phyloP scores from a whole-genome alignment of 2,888 invertebrate genomes.

The Brachypalpus laphriformis region DNA sequence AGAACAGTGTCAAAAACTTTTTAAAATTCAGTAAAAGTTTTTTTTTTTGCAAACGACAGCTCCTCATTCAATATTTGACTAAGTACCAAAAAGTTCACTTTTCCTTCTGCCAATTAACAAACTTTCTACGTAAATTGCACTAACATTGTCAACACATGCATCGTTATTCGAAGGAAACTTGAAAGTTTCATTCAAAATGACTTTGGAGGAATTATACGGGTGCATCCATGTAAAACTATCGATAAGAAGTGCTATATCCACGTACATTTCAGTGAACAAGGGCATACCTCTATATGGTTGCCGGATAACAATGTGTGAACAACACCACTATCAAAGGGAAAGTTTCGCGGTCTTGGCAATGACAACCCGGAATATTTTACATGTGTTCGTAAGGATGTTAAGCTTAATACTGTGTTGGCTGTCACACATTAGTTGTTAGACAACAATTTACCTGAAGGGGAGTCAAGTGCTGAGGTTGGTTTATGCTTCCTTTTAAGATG shows the following conservation, averaged over 20 bases:
- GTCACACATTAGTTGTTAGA: neutral
- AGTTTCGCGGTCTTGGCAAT: slow-evolving; percentile 21
- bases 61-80: neutral
- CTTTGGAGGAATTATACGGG: neutral
- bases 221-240: neutral
- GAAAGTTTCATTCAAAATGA: neutral
- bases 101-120: slow-evolving; percentile 3
- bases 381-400: neutral
- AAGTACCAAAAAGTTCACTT: neutral
- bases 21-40: too few species aligned
- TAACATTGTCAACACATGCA: slow-evolving; percentile 2
- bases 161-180: neutral
- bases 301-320: slow-evolving; percentile 27
- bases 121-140: neutral
- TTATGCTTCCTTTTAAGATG: neutral
- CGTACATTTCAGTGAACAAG: neutral
- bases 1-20: too few species aligned
- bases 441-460: neutral
- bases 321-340: slow-evolving; percentile 13
- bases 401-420: neutral
- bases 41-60: neutral
- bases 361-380: slow-evolving; percentile 2
- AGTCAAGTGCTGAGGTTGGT: neutral
- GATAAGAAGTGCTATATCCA: slow-evolving; percentile 9
- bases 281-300: too few species aligned